Percentiles rank a stretch among this genome's conserved stretches.
Evolutionary conservation across 1,140 invertebrate species (phyloP).

Genomic region (Myzus persicae): DNA sequence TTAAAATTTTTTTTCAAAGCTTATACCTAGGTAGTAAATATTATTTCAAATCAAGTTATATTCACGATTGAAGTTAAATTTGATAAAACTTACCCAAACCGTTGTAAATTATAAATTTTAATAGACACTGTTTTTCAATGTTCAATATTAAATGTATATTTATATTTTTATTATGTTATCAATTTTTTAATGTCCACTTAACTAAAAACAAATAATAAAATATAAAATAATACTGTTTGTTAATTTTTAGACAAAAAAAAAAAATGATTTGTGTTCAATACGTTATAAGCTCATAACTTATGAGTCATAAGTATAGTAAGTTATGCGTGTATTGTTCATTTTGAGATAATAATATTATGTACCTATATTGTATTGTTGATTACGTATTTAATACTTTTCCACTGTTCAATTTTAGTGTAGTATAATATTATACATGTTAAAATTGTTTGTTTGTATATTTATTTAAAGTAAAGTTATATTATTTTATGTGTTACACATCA

Average conservation of each 20-base stretch:
- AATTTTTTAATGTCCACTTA: slow-evolving; percentile 1
- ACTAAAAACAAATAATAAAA: background rate
- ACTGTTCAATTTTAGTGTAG: background rate
- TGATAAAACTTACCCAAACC: background rate
- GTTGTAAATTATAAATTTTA: background rate
- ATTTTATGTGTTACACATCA: background rate
- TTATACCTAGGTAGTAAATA: background rate
- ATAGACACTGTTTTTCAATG: background rate
- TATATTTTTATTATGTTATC: background rate
- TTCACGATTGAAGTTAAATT: background rate
- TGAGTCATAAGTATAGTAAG: no score
- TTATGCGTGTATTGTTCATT: background rate
- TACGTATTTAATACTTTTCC: background rate
- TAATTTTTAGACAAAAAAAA: background rate
- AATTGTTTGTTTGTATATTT: slow-evolving; percentile 18
- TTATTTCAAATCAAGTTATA: background rate
- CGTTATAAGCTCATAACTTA: background rate
- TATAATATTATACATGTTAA: background rate
- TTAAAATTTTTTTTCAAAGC: no score
- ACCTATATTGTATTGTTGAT: background rate
- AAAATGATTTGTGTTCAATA: background rate
- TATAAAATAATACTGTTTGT: background rate
- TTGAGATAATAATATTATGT: background rate
- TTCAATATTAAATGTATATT: background rate
- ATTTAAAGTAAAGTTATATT: slow-evolving; percentile 23